phyloP scores from a whole-genome alignment of 2,113 vertebrate genomes.

The Ciconia stormi region DNA sequence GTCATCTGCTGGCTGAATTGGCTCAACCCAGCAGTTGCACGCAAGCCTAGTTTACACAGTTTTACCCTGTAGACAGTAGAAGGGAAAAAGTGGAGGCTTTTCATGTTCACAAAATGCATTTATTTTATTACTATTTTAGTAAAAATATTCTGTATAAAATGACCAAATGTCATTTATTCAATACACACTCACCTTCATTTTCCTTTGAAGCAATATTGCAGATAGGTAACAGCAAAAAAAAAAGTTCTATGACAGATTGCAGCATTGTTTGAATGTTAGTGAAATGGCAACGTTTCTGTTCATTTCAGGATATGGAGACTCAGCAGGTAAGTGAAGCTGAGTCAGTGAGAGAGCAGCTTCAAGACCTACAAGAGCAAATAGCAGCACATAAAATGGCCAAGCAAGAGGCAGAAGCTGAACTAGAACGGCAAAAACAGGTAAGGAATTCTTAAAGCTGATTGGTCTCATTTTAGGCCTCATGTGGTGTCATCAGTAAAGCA shows the following conservation, averaged over 20 bases:
- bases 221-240: background rate
- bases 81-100: background rate
- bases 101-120: background rate
- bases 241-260: background rate
- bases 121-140: background rate
- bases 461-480: background rate
- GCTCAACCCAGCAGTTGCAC: background rate
- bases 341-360: constrained; percentile 86
- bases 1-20: background rate
- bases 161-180: background rate
- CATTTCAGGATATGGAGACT: constrained; percentile 85
- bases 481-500: background rate
- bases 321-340: constrained; percentile 90
- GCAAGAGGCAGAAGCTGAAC: constrained; percentile 88
- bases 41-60: background rate
- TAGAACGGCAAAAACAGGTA: constrained; percentile 93
- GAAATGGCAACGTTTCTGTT: background rate
- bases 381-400: constrained; percentile 78
- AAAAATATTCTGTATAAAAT: background rate
- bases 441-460: background rate
- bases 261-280: background rate
- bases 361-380: constrained; percentile 87
- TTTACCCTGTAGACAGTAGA: background rate
- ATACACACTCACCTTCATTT: background rate
- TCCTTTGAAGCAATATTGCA: background rate